A percentile compares a stretch with the other conserved stretches of the same genome.
These are phyloP conservation scores for Pempheris klunzingeri DNA, from an alignment of 2,797 vertebrate species.

Conservation along the genomic window DNA sequence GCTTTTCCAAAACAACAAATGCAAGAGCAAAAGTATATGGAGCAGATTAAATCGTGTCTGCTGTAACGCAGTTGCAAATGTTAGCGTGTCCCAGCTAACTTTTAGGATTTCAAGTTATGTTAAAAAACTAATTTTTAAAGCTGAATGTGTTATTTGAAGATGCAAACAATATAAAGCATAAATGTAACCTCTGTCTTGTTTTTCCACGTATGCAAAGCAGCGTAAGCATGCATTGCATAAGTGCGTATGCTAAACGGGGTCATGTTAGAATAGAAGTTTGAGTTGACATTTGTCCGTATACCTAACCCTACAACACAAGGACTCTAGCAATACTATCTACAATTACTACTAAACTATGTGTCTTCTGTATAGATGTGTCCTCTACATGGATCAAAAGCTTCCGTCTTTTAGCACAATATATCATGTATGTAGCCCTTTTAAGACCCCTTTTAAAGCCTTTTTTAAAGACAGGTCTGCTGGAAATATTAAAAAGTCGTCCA, in stretches of 20 bases:
- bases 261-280: background rate
- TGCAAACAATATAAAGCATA: background rate
- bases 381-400: background rate
- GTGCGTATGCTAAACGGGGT: no score
- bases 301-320: background rate
- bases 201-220: background rate
- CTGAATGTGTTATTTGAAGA: background rate
- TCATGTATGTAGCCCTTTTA: background rate
- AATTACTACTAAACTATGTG: background rate
- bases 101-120: background rate
- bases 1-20: background rate
- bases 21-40: background rate
- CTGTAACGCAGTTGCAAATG: background rate
- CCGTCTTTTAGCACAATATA: background rate
- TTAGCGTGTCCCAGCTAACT: background rate
- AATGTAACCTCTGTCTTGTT: background rate
- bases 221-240: no score
- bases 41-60: background rate
- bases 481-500: background rate
- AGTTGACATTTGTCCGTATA: background rate
- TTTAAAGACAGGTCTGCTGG: background rate
- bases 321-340: background rate
- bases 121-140: background rate
- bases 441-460: background rate
- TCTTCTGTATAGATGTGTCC: background rate